phyloP scores from a whole-genome alignment of 2,797 vertebrate genomes.

The Argya squamiceps region DNA sequence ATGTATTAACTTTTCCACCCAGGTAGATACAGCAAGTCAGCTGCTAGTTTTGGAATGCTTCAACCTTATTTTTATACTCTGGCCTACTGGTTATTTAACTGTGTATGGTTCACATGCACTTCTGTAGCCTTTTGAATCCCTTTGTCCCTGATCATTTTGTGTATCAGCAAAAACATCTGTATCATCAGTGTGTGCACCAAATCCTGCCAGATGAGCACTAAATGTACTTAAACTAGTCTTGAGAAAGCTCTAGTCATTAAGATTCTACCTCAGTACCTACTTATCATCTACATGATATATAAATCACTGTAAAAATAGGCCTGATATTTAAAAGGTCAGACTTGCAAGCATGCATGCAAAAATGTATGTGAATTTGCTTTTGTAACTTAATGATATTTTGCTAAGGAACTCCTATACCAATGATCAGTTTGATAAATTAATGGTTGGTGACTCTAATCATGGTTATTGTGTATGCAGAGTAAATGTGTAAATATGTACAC shows the following conservation, averaged over 20 bases:
- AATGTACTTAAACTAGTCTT: neutral
- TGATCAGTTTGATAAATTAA: neutral
- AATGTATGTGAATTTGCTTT: neutral
- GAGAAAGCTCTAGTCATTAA: neutral
- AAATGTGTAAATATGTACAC: neutral
- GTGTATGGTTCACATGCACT: neutral
- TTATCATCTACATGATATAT: neutral
- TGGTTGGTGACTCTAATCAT: neutral
- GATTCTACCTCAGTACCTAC: neutral
- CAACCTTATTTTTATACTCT: neutral
- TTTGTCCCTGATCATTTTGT: neutral
- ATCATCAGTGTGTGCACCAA: neutral
- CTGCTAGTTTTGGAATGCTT: neutral
- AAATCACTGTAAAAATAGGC: slow-evolving; percentile 13
- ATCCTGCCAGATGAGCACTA: neutral
- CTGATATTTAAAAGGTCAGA: slow-evolving; percentile 44
- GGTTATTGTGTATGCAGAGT: neutral
- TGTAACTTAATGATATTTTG: neutral
- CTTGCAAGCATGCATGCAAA: neutral
- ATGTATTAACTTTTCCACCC: neutral
- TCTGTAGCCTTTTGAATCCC: neutral
- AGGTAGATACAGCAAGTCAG: neutral
- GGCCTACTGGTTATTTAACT: neutral
- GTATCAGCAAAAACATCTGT: neutral
- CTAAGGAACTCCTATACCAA: neutral